Evolutionary conservation across 2,888 invertebrate species (phyloP), one percentile per base, ranked within the genome.

Genomic region (Amiota mariae): DNA sequence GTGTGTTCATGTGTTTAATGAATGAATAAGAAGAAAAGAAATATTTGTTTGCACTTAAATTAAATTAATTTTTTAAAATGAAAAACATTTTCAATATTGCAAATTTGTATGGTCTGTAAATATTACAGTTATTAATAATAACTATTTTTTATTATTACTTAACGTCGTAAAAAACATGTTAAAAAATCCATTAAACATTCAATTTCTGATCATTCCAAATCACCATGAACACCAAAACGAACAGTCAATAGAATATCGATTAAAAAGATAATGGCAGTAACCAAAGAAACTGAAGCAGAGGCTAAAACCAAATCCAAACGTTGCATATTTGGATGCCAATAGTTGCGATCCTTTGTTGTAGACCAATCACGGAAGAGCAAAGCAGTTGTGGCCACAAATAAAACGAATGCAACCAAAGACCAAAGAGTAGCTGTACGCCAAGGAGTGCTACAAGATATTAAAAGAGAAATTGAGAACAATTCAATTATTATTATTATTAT

Each of bases 311-410:
- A 79, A 75, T 90, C 90, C 82, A 90, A 80, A 59, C 90, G 88
- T 74, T 88, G 88, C 84, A 88, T 89, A 79, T 90, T 90, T 71
- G 90, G 90, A 78, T 90, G 89, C 90, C 90, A 90, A 71, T 88
- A 89, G 73, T 88, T 89, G 51, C 88, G 85, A 73, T 89, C 88
- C 78, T 90, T 90, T 18, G 88, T 88, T 56, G 84, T 87, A 46
- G 87, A 82, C 90, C 90, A 90, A 79, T 90, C 89, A 2, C 88
- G 88, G 77, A 90, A 87, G 18, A 90, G 77, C 54, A 87, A 77
- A 2, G 85, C 82, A 6, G 89, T 87, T 48, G 87, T 86, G 20
- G 89, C 86, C 13, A 90, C 78, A 72, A 86, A 87, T 1, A 90
- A 78, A 24, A 88, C 81, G 49, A 89, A 87, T 8, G 83, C 90